Conservation (phyloP, 2,113 vertebrate species). For the Anas platyrhynchos region DNA sequence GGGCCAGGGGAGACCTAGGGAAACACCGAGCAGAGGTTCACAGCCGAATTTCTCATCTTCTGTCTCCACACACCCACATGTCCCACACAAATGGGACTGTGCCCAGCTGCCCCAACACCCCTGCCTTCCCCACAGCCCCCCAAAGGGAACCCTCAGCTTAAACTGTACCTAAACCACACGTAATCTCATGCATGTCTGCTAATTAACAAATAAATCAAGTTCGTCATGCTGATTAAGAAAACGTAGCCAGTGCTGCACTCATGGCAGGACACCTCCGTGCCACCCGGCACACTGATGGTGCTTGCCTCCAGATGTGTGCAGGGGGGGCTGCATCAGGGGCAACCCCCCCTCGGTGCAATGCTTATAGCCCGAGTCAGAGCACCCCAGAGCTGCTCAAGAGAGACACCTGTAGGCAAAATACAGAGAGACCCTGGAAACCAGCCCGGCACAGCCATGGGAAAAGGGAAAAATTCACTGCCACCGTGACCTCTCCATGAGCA, state of each 20-base stretch:
- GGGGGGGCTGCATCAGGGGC: neutral
- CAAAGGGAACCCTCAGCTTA: neutral
- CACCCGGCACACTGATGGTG: neutral
- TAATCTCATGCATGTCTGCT: neutral
- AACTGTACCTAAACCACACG: neutral
- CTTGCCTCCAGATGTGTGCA: neutral
- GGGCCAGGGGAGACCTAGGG: neutral
- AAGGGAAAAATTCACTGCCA: neutral
- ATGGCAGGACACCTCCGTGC: neutral
- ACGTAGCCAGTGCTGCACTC: neutral
- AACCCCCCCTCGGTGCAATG: neutral
- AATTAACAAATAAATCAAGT: constrained; percentile 68
- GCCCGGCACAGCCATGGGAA: no score
- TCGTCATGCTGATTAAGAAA: constrained; percentile 39
- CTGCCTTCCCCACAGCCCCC: neutral
- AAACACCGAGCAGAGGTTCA: neutral
- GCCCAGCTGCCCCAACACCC: neutral
- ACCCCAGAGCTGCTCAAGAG: neutral
- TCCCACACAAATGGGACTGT: rapidly evolving
- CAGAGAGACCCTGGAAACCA: rapidly evolving
- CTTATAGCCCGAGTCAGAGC: rapidly evolving
- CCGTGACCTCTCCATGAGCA: neutral
- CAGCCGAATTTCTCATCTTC: neutral
- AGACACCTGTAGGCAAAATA: neutral
- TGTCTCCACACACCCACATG: rapidly evolving